Evolutionary conservation across 2,888 invertebrate species (phyloP).

Genomic region (Cataglyphis livida): DNA sequence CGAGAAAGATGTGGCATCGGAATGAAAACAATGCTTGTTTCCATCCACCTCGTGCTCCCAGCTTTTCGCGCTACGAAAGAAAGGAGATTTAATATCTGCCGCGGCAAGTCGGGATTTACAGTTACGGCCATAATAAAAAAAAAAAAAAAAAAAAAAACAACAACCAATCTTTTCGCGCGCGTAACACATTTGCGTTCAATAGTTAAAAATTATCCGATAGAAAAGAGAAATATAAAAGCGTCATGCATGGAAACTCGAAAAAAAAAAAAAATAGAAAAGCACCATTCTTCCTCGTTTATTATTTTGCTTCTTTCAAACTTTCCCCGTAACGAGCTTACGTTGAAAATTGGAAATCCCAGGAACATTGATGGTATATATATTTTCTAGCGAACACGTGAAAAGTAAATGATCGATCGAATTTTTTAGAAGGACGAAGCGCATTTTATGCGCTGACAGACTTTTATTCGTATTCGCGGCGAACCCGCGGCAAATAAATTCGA

Average conservation of each 20-base stretch:
- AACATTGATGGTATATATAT: constrained; percentile 9
- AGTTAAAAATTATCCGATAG: not conserved
- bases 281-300: not conserved
- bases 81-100: constrained; percentile 59
- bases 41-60: not conserved
- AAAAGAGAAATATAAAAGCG: not conserved
- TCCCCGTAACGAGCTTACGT: not conserved
- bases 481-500: constrained; percentile 43
- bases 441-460: constrained; percentile 20
- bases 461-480: constrained; percentile 32
- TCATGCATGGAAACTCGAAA: constrained; percentile 28
- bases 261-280: constrained; percentile 25
- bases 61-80: constrained; percentile 32
- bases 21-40: constrained; percentile 65
- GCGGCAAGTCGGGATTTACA: constrained; percentile 54
- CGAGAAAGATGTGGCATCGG: constrained; percentile 49
- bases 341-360: not conserved
- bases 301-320: constrained; percentile 3
- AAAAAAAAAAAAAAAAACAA: constrained; percentile 34
- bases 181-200: not conserved
- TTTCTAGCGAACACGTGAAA: not conserved
- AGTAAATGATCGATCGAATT: constrained; percentile 33
- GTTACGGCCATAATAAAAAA: constrained; percentile 26
- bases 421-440: constrained; percentile 25
- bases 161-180: not conserved